Base-by-base conservation (phyloP, 2,888 invertebrate species). In the Tromatobia lineatoria region DNA sequence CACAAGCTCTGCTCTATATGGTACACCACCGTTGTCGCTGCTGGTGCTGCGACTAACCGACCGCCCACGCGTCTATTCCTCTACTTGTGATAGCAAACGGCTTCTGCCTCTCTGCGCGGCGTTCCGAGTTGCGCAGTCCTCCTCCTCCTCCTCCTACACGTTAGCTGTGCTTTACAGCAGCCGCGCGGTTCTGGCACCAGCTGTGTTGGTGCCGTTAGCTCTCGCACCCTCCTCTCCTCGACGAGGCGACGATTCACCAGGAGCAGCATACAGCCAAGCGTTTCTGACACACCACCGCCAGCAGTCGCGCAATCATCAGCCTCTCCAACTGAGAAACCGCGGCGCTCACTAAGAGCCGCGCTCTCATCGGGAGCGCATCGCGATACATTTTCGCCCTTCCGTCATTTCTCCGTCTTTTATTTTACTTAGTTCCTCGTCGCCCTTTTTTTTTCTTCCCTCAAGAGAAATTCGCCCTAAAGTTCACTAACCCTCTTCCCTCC, bases 41-140 rank as follows among this genome's bases (percentile, higher is more conserved):
- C n/a, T 38, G 45, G 57, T n/a, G 23, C 76, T 67, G 57, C 59
- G 74, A 67, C 61, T 69, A 70, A 67, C 75, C 73, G 57, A 75
- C 61, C 69, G 54, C 82, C 85, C 84, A 82, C 82, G 81, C 84
- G 78, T 70, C 59, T 69, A 25, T 57, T 64, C 78, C 74, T 64
- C 69, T 47, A 38, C 42, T 69, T 69, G 38, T 20, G 67, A 69
- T 71, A 45, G 54, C 57, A 61, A 66, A 45, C 38, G 6, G 47
- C 47, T 47, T 67, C 7, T 25, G 61, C 18, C 45, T 42, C 20
- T 64, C 64, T 50, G 52, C 74, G 75, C 74, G 71, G 57, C 54
- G 67, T 57, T 13, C 64, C 61, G 54, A 54, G 52, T 70, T 69
- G 73, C 82, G 78, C 78, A 69, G 61, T 70, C 42, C 50, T 54